phyloP scores from a whole-genome alignment of 2,797 vertebrate genomes.

The Clamator glandarius region DNA sequence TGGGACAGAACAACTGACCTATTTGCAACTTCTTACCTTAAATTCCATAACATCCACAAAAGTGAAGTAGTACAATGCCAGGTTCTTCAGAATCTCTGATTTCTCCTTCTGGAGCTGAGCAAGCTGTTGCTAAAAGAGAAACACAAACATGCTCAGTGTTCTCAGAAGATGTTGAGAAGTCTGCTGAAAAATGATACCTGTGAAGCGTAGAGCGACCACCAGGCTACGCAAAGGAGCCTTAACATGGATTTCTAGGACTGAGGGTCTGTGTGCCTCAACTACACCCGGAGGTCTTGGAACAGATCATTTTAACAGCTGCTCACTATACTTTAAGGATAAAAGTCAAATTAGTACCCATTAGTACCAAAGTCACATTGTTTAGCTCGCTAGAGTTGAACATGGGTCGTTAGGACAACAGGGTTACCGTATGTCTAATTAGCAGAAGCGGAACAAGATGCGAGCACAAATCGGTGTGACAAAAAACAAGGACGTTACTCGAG shows the following conservation, averaged over 20 bases:
- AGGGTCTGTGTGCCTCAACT: background rate
- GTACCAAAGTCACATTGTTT: slow-evolving; percentile 59
- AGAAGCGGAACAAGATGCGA: slow-evolving; percentile 61
- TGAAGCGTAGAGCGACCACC: slow-evolving; percentile 17
- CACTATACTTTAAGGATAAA: slow-evolving; percentile 60
- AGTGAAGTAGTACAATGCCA: slow-evolving; percentile 98
- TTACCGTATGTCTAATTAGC: slow-evolving; percentile 54
- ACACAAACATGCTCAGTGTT: slow-evolving; percentile 30
- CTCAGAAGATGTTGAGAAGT: background rate
- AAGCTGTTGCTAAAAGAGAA: slow-evolving; percentile 94
- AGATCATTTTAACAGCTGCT: slow-evolving; percentile 59
- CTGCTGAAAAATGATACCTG: background rate
- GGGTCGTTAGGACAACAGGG: slow-evolving; percentile 59
- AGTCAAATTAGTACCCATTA: slow-evolving; percentile 74
- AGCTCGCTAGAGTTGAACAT: slow-evolving; percentile 58
- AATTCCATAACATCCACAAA: slow-evolving; percentile 99
- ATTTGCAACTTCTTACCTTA: slow-evolving; percentile 83
- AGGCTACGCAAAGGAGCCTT: slow-evolving; percentile 63
- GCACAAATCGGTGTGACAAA: slow-evolving; percentile 59
- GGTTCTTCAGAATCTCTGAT: slow-evolving; percentile 98
- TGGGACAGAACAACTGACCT: background rate
- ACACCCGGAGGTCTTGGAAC: slow-evolving; percentile 45
- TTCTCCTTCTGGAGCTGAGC: slow-evolving; percentile 99
- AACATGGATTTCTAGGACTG: background rate
- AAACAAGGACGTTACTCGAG: slow-evolving; percentile 64